Base-by-base conservation (phyloP, 1,140 invertebrate species). In the Cotesia vestalis region DNA sequence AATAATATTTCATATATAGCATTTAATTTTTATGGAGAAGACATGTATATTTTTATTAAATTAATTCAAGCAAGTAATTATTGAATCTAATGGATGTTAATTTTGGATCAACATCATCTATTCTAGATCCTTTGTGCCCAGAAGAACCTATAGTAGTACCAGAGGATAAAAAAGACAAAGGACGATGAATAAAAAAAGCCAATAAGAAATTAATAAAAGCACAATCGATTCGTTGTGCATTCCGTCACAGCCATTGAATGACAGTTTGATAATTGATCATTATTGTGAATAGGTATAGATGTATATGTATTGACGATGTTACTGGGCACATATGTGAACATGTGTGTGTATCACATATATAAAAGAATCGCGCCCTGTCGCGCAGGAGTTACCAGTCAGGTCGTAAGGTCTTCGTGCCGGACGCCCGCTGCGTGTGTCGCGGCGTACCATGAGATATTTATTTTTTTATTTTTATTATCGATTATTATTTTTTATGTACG, bases 231-330 rank as follows among this genome's bases (percentile, higher is more conserved):
- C 81, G 83, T 84, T 78, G 80, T 83, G 82, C 84, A 85, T 85
- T 85, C 83, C 80, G 71, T 75, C 78, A 78, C 76, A 78, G 73
- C 78, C 80, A 76, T 85, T 84, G 82, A 86, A 85, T 85, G 83
- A 85, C 85, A 85, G 84, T 83, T 85, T 84, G 80, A 85, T 85
- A 85, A 86, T 86, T 85, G 84, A 86, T 86, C 85, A 85, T 86
- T 86, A 86, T 84, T 83, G 84, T 85, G 27, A 27, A 27, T 27
- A 27, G 27, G 27, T 27, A 27, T 75, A 73, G 71, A 69, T 51
- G 53, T 40, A 52, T 38, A 36, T 67, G 72, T 20, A 8, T 34
- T 27, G 27, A 36, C 8, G 4, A 61, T 27, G 27, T 61, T 27
- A 27, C 27, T 27, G 1, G 27, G 27, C 27, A 27, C 11, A 46